phyloP scores from a whole-genome alignment of 1,140 invertebrate genomes.

The Panagrolaimus sp. region DNA sequence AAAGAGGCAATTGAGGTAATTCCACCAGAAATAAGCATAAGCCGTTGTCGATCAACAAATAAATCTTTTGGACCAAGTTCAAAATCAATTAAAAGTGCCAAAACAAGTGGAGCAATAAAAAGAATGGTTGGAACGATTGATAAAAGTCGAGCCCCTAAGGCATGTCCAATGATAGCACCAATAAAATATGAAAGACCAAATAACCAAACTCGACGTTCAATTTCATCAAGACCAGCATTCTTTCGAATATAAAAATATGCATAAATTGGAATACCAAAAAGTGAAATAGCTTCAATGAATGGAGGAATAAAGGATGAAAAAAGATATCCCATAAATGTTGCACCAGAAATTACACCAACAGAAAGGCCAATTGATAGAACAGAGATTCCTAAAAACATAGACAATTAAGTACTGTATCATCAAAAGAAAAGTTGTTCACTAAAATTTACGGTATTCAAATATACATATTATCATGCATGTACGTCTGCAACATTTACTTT shows the following conservation, averaged over 20 bases:
- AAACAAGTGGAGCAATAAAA: constrained; percentile 21
- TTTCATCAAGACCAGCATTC: constrained; percentile 24
- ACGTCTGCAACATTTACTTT: too few species aligned
- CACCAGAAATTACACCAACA: constrained; percentile 12
- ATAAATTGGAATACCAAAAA: constrained; percentile 20
- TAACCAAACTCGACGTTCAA: constrained; percentile 26
- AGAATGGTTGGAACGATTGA: constrained; percentile 5
- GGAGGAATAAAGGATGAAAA: constrained; percentile 13
- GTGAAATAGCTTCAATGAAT: constrained; percentile 14
- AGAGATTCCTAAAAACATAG: constrained; percentile 17
- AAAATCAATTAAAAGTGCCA: constrained; percentile 23
- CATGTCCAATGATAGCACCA: constrained; percentile 21
- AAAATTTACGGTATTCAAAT: too few species aligned
- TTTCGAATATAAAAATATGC: constrained; percentile 23
- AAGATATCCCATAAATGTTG: constrained; percentile 15
- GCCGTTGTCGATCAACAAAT: constrained; percentile 18
- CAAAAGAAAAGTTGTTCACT: too few species aligned
- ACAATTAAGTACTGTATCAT: not conserved
- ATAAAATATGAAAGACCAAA: constrained; percentile 20
- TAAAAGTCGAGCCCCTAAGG: constrained; percentile 14
- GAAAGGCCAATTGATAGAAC: constrained; percentile 19
- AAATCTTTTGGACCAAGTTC: constrained; percentile 22
- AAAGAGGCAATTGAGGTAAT: not conserved
- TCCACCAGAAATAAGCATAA: not conserved
- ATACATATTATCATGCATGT: too few species aligned